Evolutionary conservation across 2,113 vertebrate genomes (phyloP).

Genomic region (Rhabdomys dilectus): DNA sequence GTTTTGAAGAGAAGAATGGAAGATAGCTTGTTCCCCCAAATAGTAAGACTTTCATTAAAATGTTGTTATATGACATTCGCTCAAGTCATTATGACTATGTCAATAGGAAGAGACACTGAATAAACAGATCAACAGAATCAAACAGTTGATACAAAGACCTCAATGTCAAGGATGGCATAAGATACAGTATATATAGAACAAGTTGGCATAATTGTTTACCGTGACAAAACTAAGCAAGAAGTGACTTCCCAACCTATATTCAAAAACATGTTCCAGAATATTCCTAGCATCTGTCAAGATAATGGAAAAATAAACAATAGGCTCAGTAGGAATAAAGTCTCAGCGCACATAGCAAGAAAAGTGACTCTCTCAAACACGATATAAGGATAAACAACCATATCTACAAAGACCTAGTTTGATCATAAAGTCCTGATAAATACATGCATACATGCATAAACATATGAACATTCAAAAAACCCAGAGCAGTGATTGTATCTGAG

Average conservation of each 20-base stretch:
- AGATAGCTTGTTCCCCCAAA: neutral
- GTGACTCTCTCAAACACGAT: neutral
- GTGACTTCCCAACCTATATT: neutral
- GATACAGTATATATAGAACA: neutral
- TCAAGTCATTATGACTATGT: conserved; percentile 35
- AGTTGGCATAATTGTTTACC: neutral
- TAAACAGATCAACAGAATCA: neutral
- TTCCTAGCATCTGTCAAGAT: neutral
- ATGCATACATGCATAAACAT: neutral
- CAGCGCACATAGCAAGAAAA: neutral
- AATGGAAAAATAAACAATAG: neutral
- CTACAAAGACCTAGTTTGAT: neutral
- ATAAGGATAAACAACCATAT: neutral
- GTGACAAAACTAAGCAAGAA: conserved; percentile 22
- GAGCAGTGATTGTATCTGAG: neutral
- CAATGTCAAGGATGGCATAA: conserved; percentile 13
- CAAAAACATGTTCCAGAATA: conserved; percentile 43
- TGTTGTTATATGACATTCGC: neutral
- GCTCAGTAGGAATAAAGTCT: neutral
- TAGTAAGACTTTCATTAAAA: conserved; percentile 25
- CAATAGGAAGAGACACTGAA: neutral
- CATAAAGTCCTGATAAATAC: neutral
- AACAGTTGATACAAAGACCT: neutral
- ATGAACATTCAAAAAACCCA: neutral
- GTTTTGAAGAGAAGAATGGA: neutral